phyloP scores from a whole-genome alignment of 2,797 vertebrate genomes.

The Morelia viridis region DNA sequence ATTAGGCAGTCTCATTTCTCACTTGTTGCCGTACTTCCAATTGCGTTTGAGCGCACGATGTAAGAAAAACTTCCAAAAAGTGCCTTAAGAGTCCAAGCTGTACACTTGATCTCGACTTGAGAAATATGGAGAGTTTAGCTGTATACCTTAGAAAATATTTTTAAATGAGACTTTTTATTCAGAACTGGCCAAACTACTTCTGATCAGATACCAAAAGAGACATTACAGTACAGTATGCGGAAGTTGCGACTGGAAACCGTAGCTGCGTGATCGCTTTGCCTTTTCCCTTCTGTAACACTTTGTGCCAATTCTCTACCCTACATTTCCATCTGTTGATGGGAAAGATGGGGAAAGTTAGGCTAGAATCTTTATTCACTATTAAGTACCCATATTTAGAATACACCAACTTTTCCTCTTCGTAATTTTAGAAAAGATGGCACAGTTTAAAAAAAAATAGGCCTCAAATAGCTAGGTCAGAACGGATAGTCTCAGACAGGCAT shows the following conservation, averaged over 20 bases:
- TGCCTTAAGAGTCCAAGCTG: not conserved
- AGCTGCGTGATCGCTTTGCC: not conserved
- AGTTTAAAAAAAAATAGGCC: constrained; percentile 1
- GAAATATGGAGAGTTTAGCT: not conserved
- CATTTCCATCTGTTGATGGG: not conserved
- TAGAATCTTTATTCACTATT: not conserved
- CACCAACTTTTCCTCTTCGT: not conserved
- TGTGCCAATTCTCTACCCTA: not conserved
- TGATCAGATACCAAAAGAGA: not conserved
- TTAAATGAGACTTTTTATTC: not conserved
- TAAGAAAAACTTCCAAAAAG: not conserved
- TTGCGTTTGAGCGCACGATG: not conserved
- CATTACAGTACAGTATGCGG: not conserved
- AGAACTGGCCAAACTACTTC: not conserved
- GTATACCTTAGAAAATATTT: not conserved
- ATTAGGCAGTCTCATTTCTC: not conserved
- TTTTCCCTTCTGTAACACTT: not conserved
- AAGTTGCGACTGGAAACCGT: not conserved
- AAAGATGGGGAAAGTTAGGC: not conserved
- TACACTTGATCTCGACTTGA: not conserved
- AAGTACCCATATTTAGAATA: not conserved
- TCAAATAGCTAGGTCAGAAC: not conserved
- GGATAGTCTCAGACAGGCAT: not conserved
- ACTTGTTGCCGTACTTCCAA: not conserved
- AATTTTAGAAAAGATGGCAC: not conserved